Base-by-base conservation (phyloP, 2,888 invertebrate species). In the Drosophila infuscata region DNA sequence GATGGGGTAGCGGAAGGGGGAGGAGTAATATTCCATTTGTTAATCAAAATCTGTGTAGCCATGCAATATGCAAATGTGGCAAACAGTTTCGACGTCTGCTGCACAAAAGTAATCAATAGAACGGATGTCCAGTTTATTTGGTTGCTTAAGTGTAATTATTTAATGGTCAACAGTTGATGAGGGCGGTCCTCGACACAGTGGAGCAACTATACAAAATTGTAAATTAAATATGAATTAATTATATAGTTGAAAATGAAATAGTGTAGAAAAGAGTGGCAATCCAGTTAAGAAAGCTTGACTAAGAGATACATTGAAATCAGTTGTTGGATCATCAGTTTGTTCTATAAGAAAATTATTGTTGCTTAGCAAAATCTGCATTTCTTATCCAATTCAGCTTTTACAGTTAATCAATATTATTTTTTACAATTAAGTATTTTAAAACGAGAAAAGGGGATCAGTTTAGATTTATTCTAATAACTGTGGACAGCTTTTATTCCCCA, bases 61-160 rank as follows among this genome's bases (percentile, higher is more conserved):
- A 78, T 73, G 79, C 82, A 80, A 84, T 81, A 83, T 73, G 77
- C 74, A 76, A 79, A 79, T 78, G 73, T 41, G 29, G 64, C 61
- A 41, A 64, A 70, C 43, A 58, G 52, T 36, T 43, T 46, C 36
- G 36, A n/a, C 54, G 49, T 58, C 62, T 57, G 49, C 49, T 25
- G 46, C 46, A 43, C 32, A 57, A 73, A 76, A 77, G 87, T 73
- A 87, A 85, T 85, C 85, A 85, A 87, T 85, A 81, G 74, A 84
- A 87, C 75, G 87, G 87, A 87, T 79, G 75, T 30, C 8, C 12
- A 73, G 73, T 74, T 72, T 71, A 79, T 72, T 78, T 66, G 72
- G 48, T 69, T 72, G 66, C 61, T 68, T 67, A 73, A 84, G 82
- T 25, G 46, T 85, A 86, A 85, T 87, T 83, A 78, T 76, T 74